These are phyloP conservation scores for Promerops cafer DNA, from an alignment of 2,113 vertebrate genomes.

Conservation along the genomic window DNA sequence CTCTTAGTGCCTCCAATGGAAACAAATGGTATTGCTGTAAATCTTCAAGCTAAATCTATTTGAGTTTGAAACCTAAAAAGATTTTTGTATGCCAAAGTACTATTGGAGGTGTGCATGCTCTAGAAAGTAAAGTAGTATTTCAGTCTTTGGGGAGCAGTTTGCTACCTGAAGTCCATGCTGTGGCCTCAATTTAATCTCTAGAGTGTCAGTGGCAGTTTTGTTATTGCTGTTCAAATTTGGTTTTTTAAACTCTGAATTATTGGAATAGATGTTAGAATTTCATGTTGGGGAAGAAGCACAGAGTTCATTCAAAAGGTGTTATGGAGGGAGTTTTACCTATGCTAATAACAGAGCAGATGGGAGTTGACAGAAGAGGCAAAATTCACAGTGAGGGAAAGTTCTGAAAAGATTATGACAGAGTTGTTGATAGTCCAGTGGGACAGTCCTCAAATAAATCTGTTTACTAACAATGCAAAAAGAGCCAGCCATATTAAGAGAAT, in stretches of 20 bases:
- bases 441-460: background rate
- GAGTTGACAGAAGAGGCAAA: background rate
- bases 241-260: background rate
- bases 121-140: background rate
- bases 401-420: accelerated
- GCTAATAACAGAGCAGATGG: background rate
- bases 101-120: background rate
- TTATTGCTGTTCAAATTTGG: background rate
- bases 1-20: background rate
- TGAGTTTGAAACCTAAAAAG: background rate
- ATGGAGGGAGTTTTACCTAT: background rate
- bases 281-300: accelerated
- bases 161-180: background rate
- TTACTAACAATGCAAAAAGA: background rate
- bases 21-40: background rate
- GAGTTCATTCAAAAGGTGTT: background rate
- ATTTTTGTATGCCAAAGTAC: background rate
- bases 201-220: background rate
- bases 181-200: background rate
- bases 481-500: background rate
- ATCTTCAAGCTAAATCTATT: background rate
- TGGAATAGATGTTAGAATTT: background rate
- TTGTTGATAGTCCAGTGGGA: background rate
- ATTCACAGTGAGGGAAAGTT: background rate
- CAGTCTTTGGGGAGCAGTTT: background rate